phyloP scores from a whole-genome alignment of 2,888 invertebrate genomes.

The Lepidochitona cinerea region DNA sequence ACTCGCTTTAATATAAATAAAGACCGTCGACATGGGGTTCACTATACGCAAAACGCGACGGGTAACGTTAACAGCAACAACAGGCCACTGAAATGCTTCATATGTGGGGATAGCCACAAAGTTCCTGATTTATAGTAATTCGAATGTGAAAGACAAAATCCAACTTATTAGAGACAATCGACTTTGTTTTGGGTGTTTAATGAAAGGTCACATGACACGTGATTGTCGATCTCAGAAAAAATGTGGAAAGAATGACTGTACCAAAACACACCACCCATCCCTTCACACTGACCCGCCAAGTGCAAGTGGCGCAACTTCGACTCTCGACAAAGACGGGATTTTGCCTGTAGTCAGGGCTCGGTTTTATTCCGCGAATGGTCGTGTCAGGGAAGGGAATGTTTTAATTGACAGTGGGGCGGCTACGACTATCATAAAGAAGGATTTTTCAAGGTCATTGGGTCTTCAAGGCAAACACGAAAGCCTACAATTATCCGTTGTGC shows the following conservation, averaged over 20 bases:
- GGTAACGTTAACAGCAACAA: background rate
- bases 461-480: slow-evolving; percentile 6
- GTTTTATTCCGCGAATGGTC: slow-evolving; percentile 11
- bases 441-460: slow-evolving; percentile 8
- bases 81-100: background rate
- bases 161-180: background rate
- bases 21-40: background rate
- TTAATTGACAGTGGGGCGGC: slow-evolving; percentile 11
- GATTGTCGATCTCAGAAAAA: slow-evolving; percentile 1
- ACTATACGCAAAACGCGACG: background rate
- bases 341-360: slow-evolving; percentile 12
- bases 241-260: slow-evolving; percentile 3
- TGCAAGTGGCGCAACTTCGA: background rate
- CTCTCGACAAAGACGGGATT: slow-evolving; percentile 7
- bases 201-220: background rate
- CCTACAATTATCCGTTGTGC: slow-evolving; percentile 4
- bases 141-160: background rate
- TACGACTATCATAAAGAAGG: slow-evolving; percentile 13
- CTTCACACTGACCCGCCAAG: slow-evolving; percentile 2
- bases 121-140: background rate
- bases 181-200: slow-evolving; percentile 12
- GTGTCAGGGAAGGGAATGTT: slow-evolving; percentile 11
- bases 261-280: slow-evolving; percentile 6
- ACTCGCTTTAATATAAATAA: no score
- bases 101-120: background rate